Evolutionary conservation across 2,888 invertebrate species (phyloP).

Genomic region (Mechanitis mazaeus): DNA sequence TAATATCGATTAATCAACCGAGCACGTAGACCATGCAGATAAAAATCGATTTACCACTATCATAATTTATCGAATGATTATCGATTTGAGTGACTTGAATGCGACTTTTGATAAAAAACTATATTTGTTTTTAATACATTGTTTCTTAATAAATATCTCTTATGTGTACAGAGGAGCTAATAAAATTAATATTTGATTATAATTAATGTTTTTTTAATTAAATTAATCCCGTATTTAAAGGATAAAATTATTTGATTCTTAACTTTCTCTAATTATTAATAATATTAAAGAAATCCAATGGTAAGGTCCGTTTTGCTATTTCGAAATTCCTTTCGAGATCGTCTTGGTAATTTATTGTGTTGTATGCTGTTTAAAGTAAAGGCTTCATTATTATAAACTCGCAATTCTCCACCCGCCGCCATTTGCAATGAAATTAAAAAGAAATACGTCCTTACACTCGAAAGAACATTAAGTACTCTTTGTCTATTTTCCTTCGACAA

Average conservation of each 20-base stretch:
- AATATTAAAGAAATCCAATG: conserved; percentile 3
- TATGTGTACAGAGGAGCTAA: too few relatives aligned
- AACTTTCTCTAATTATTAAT: neutral
- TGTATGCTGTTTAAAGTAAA: conserved; percentile 24
- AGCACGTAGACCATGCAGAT: conserved; percentile 40
- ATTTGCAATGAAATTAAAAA: conserved; percentile 42
- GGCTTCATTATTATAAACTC: conserved; percentile 29
- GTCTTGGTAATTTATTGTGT: conserved; percentile 22
- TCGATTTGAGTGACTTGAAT: conserved; percentile 11
- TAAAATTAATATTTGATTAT: too few relatives aligned
- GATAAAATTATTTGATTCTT: neutral
- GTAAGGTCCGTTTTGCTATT: conserved; percentile 14
- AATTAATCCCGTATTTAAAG: neutral
- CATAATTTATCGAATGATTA: conserved; percentile 31
- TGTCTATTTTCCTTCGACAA: conserved; percentile 65
- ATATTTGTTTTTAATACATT: too few relatives aligned
- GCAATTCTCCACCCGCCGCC: conserved; percentile 27
- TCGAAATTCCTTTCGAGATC: conserved; percentile 22
- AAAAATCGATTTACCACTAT: conserved; percentile 30
- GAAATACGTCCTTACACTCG: conserved; percentile 52
- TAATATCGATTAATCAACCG: conserved; percentile 60
- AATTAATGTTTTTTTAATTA: neutral
- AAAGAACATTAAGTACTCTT: conserved; percentile 61
- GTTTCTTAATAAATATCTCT: too few relatives aligned
- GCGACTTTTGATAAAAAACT: neutral